Conservation (phyloP, 2,888 invertebrate genomes). For the Eutolmus rufibarbis region DNA sequence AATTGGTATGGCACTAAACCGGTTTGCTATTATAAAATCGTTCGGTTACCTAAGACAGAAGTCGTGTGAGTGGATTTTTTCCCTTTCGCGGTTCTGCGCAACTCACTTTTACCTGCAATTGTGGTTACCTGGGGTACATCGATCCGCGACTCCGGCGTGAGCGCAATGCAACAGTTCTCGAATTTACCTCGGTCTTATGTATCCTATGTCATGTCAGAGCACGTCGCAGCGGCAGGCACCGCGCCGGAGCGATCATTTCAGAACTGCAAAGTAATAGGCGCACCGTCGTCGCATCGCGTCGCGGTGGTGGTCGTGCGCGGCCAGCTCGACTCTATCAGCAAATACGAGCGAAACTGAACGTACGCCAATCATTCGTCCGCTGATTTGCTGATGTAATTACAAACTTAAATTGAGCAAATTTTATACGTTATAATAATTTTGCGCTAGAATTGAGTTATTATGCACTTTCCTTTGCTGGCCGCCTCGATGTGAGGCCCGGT, state of each 20-base stretch:
- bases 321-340: background rate
- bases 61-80: constrained; percentile 47
- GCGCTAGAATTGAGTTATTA: constrained; percentile 1
- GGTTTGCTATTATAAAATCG: constrained; percentile 46
- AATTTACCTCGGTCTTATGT: constrained; percentile 14
- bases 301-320: background rate
- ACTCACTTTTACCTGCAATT: constrained; percentile 40
- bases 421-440: constrained; percentile 14
- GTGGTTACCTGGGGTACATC: constrained; percentile 33
- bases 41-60: constrained; percentile 45
- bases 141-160: constrained; percentile 18
- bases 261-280: constrained; percentile 15
- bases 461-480: background rate
- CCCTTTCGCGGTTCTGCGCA: constrained; percentile 41
- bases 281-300: background rate
- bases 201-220: constrained; percentile 34
- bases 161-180: constrained; percentile 32
- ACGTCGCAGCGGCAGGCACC: background rate
- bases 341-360: background rate
- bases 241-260: constrained; percentile 11
- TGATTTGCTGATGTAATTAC: constrained; percentile 34
- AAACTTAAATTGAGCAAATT: constrained; percentile 29
- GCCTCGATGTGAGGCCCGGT: background rate
- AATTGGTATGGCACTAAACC: constrained; percentile 46
- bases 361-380: constrained; percentile 6